Evolutionary conservation across 2,113 vertebrate genomes (phyloP), one percentile per base, ranked within the genome.

Genomic region (Formicarius rufipectus): DNA sequence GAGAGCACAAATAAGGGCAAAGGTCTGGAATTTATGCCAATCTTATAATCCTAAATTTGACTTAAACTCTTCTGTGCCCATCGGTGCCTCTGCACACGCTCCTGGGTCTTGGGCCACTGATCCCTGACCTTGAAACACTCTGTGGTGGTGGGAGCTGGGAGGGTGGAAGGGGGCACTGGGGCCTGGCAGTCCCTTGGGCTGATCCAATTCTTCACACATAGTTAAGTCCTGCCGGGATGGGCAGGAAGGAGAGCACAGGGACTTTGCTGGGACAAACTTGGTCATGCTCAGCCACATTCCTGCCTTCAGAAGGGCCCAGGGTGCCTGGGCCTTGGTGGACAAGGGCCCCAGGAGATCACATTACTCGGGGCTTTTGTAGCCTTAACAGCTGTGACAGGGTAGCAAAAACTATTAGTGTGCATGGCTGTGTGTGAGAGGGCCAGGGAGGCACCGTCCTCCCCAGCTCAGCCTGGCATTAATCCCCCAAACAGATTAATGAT

Each of bases 281-380:
- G 88, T 92, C 92, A 89, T 84, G 74, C 71, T 81, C 13, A 1
- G 85, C 55, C 84, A 88, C 82, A 93, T 95, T 95, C 94, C 84
- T 92, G 45, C 86, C 80, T 92, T 93, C 83, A 86, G 77, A 95
- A 92, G 69, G 42, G 50, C 37, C 47, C 1, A 1, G 67, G 44
- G 56, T 85, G 49, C 83, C 67, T 6, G 12, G 53, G 67, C 42
- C 59, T 55, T 5, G 3, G 50, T 40, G 52, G 82, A 87, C 53
- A 73, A 94, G 67, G 31, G 82, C 76, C 79, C 59, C 45, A 59
- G 35, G 50, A 75, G 93, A 93, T 96, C 95, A 84, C 88, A 50
- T 97, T 96, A 91, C 94, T 44, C 23, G 13, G 58, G 72, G 87
- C 89, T 93, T 97, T 96, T 94, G 93, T 96, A 68, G 53, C 81